phyloP scores from a whole-genome alignment of 2,797 vertebrate genomes.

The Xiphorhynchus erythropygius region DNA sequence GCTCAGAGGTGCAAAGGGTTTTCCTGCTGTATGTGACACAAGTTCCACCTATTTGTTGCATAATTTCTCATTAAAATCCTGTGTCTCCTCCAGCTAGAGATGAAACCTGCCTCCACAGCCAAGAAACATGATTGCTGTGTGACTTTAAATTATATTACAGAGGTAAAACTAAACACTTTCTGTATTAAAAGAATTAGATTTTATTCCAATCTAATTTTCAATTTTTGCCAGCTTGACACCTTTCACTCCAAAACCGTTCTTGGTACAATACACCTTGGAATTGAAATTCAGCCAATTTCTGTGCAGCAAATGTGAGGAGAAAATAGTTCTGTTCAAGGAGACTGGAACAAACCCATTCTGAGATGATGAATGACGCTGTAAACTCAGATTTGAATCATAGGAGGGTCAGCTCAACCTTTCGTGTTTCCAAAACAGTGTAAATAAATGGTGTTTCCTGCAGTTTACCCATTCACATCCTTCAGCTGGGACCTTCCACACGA shows the following conservation, averaged over 20 bases:
- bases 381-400: slow-evolving; percentile 63
- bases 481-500: not conserved
- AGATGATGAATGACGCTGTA: slow-evolving; percentile 58
- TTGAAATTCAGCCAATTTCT: slow-evolving; percentile 65
- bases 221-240: slow-evolving; percentile 61
- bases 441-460: slow-evolving; percentile 41
- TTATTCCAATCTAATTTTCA: slow-evolving; percentile 56
- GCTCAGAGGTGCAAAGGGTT: not conserved
- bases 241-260: slow-evolving; percentile 31
- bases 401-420: slow-evolving; percentile 60
- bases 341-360: slow-evolving; percentile 54
- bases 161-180: not conserved
- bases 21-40: not conserved
- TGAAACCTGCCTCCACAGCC: not conserved
- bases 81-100: not conserved
- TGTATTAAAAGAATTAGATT: slow-evolving; percentile 51
- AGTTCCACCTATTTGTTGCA: not conserved
- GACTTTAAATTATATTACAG: slow-evolving; percentile 37
- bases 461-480: slow-evolving; percentile 20
- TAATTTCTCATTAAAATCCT: slow-evolving; percentile 44
- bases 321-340: slow-evolving; percentile 66
- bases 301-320: slow-evolving; percentile 49
- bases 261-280: slow-evolving; percentile 13
- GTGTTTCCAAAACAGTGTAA: slow-evolving; percentile 45
- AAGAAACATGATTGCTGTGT: not conserved